A percentile compares a stretch with the other conserved stretches of the same genome.
These are phyloP conservation scores for Athripsodes cinereus DNA, from an alignment of 2,888 invertebrate genomes.

Conservation along the genomic window DNA sequence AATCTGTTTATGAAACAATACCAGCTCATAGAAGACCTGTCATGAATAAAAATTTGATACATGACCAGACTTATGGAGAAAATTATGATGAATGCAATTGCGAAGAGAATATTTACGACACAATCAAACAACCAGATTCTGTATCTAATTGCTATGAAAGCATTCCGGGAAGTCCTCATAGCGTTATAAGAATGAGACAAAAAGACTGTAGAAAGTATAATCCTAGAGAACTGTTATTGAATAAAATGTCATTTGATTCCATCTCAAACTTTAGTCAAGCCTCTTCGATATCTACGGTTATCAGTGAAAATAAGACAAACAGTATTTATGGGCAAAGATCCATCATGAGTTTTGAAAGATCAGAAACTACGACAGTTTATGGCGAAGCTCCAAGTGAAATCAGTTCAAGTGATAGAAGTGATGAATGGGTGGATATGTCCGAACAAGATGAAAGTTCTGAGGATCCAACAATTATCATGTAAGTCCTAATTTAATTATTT, in stretches of 20 bases:
- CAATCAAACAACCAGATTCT: constrained; percentile 53
- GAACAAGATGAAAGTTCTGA: constrained; percentile 50
- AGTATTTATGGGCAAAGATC: constrained; percentile 54
- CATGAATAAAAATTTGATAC: background rate
- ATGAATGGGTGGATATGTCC: constrained; percentile 62
- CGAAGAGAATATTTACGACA: constrained; percentile 57
- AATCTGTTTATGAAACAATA: constrained; percentile 45
- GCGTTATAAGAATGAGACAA: constrained; percentile 42
- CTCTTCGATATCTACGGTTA: constrained; percentile 43
- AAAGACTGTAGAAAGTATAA: constrained; percentile 40
- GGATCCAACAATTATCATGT: constrained; percentile 51
- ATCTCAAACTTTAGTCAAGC: constrained; percentile 47
- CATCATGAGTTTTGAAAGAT: constrained; percentile 45
- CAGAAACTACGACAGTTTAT: constrained; percentile 46
- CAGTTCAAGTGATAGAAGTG: constrained; percentile 56
- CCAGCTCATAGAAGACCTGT: constrained; percentile 32
- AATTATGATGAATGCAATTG: constrained; percentile 36
- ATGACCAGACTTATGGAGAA: constrained; percentile 7
- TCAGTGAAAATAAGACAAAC: constrained; percentile 56
- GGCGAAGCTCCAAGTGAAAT: constrained; percentile 51
- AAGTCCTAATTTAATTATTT: too few species aligned
- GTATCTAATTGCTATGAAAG: constrained; percentile 57
- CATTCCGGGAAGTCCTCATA: constrained; percentile 46
- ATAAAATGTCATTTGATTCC: constrained; percentile 43
- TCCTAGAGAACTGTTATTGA: constrained; percentile 35